Evolutionary conservation across 2,888 invertebrate species (phyloP).

Genomic region (Caenorhabditis sinica): DNA sequence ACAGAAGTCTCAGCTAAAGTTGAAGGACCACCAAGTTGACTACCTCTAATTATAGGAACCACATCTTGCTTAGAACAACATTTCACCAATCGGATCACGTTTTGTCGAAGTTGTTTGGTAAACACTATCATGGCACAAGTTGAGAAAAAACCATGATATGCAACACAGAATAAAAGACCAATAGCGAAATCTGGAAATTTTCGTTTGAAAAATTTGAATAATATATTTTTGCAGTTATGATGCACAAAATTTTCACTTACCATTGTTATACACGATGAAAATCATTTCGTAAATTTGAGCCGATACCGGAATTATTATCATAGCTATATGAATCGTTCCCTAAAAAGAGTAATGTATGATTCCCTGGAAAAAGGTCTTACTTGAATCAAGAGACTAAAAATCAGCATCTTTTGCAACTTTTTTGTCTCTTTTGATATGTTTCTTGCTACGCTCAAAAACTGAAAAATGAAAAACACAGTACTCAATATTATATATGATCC

Average conservation of each 20-base stretch:
- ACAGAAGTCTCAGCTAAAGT: neutral
- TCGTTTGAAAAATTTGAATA: no score
- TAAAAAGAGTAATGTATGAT: neutral
- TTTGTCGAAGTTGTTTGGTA: conserved; percentile 13
- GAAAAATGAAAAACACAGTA: neutral
- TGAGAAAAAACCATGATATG: conserved; percentile 22
- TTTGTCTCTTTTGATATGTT: conserved; percentile 19
- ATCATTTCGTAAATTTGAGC: conserved; percentile 21
- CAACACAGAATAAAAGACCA: neutral
- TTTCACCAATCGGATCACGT: neutral
- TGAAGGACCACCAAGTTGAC: neutral
- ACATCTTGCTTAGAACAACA: neutral
- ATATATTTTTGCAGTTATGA: neutral
- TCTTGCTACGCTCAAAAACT: conserved; percentile 2
- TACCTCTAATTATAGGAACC: neutral
- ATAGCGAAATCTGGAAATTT: conserved; percentile 5
- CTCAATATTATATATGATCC: conserved; percentile 15
- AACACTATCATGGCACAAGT: conserved; percentile 12
- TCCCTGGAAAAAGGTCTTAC: neutral
- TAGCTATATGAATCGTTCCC: neutral
- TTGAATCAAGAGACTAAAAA: conserved; percentile 26
- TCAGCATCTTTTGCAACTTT: conserved; percentile 25
- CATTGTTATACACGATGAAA: conserved; percentile 16
- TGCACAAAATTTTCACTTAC: neutral
- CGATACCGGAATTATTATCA: neutral